Evolutionary conservation across 2,888 invertebrate genomes (phyloP), one percentile per base, ranked within the genome.

Genomic region (Pogonocherus hispidulus): DNA sequence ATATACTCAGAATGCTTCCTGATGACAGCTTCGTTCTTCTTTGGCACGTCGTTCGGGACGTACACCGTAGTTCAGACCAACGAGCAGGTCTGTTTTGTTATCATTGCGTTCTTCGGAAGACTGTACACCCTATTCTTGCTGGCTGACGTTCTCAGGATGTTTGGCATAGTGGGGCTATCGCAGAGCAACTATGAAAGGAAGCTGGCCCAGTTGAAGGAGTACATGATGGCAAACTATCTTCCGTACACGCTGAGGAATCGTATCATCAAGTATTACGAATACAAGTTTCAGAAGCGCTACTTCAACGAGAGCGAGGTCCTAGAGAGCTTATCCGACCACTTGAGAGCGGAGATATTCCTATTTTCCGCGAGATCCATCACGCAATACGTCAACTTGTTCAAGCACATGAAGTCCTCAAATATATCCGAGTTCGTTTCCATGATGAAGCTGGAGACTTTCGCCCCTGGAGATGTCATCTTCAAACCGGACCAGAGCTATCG

Each of bases 191-290:
- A 85, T 75, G 83, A 86, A 64, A 87, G 87, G 64, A 83, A 88
- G 19, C 85, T 87, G 75, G 84, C 86, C 60, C 87, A 88, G 78
- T 72, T 84, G 11, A 82, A 87, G 81, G 87, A 87, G 66, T 90
- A 88, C 74, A 88, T 88, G 84, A 80, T 79, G 4, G 85, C 87
- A 49, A 88, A 88, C 75, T 87, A 87, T 69, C 83, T 89, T 14
- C 87, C 90, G 0, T 70, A 78, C n/a, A 69, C 80, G 6, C 77
- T 89, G 16, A 85, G 85, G 76, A 80, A 84, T 35, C 85, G 87
- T 3, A 81, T 90, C 4, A 77, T 85, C 2, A 82, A 83, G 5
- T 89, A 87, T 76, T 89, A 89, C 75, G 84, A 86, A 59, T 87
- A 88, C 77, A 85, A 85, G 55, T 90, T 86, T 74, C 87, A 87